phyloP scores from a whole-genome alignment of 1,140 invertebrate genomes.

The Zaprionus nigranus region DNA sequence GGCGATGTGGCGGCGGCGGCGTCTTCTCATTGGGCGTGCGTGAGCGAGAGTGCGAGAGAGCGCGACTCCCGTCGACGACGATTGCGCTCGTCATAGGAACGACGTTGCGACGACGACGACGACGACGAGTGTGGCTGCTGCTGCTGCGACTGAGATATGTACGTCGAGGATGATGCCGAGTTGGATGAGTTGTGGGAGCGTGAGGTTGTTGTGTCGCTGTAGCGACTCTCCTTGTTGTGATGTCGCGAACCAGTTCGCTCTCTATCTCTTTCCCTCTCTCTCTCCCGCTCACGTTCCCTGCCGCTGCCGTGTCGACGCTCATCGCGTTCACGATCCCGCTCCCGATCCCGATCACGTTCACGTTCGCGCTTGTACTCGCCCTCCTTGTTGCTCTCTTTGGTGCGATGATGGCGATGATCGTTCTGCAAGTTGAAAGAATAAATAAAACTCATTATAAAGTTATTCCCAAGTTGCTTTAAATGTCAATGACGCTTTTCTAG shows the following conservation, averaged over 20 bases:
- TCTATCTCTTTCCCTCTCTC: conserved; percentile 41
- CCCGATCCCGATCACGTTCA: conserved; percentile 39
- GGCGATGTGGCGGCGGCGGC: conserved; percentile 43
- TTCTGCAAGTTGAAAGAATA: conserved; percentile 15
- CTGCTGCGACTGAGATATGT: conserved; percentile 45
- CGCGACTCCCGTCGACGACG: conserved; percentile 50
- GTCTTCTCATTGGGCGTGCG: conserved; percentile 49
- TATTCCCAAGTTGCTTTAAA: not conserved
- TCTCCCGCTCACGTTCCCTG: conserved; percentile 25
- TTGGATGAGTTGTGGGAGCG: conserved; percentile 53
- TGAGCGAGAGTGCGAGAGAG: conserved; percentile 51
- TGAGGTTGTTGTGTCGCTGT: conserved; percentile 29
- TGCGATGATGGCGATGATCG: conserved; percentile 48
- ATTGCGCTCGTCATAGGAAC: conserved; percentile 55
- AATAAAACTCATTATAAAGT: not conserved
- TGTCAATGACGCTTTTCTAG: not conserved
- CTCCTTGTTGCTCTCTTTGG: conserved; percentile 63
- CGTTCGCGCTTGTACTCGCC: conserved; percentile 59
- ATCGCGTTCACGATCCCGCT: conserved; percentile 31
- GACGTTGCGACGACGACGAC: conserved; percentile 36
- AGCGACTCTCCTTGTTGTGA: conserved; percentile 49
- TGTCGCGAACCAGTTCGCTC: conserved; percentile 35
- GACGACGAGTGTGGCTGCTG: conserved; percentile 7
- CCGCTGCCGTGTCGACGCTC: conserved; percentile 30
- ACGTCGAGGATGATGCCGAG: conserved; percentile 32